Percentiles rank a stretch among this genome's conserved stretches.
phyloP scores from a whole-genome alignment of 2,888 invertebrate genomes.

The Carcina quercana region DNA sequence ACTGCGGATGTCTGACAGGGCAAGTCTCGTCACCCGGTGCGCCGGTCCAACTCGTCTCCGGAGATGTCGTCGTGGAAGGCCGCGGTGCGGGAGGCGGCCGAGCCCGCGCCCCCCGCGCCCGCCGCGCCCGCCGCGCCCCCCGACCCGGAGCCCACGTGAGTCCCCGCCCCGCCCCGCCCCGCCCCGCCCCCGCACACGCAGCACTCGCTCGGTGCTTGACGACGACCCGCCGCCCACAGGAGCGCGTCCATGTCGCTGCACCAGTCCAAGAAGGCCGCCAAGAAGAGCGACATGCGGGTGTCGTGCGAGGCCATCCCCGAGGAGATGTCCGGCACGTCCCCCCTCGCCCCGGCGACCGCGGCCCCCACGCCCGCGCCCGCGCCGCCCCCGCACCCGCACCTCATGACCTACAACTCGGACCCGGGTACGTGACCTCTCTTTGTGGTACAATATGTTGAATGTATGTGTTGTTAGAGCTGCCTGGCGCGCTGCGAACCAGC shows the following conservation, averaged over 20 bases:
- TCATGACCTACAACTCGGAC: conserved; percentile 60
- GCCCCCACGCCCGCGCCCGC: conserved; percentile 37
- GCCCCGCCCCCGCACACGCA: conserved; percentile 16
- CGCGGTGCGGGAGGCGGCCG: conserved; percentile 21
- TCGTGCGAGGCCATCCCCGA: conserved; percentile 94
- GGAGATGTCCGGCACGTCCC: conserved; percentile 87
- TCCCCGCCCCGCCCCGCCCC: conserved; percentile 6
- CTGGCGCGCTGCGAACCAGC: no score
- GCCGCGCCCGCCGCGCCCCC: conserved; percentile 14
- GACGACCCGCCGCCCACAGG: conserved; percentile 12
- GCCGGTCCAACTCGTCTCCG: conserved; percentile 92
- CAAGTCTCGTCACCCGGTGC: conserved; percentile 86
- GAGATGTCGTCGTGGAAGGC: conserved; percentile 94
- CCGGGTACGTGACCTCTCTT: conserved; percentile 37
- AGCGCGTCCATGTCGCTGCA: conserved; percentile 47
- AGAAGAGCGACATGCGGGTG: conserved; percentile 87
- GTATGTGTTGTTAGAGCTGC: no score
- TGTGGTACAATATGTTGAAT: no score
- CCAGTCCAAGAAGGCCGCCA: conserved; percentile 74
- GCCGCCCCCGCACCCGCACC: conserved; percentile 27
- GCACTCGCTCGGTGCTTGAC: background rate
- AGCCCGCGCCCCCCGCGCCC: conserved; percentile 12
- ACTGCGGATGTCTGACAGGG: conserved; percentile 35
- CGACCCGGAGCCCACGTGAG: conserved; percentile 45
- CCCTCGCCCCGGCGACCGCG: conserved; percentile 55